A percentile compares a stretch with the other conserved stretches of the same genome.
phyloP scores from a whole-genome alignment of 1,140 invertebrate genomes.

The Caenorhabditis tropicalis region DNA sequence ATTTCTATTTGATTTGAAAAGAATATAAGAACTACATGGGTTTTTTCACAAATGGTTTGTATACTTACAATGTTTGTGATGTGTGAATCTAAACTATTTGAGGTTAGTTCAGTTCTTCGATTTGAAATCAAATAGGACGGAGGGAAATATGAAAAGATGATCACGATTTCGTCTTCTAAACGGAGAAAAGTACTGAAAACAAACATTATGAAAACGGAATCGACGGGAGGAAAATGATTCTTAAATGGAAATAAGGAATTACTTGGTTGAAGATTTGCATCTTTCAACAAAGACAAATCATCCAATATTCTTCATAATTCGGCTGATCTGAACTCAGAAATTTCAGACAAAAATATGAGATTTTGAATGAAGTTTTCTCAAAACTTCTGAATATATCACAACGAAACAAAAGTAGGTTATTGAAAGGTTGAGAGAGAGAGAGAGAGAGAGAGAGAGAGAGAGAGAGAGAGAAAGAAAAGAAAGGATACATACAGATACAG shows the following conservation, averaged over 20 bases:
- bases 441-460: not conserved
- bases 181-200: too few species aligned
- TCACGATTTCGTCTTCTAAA: too few species aligned
- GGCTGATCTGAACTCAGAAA: too few species aligned
- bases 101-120: not conserved
- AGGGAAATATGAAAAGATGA: not conserved
- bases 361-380: too few species aligned
- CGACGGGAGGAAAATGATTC: too few species aligned
- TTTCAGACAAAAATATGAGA: too few species aligned
- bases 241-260: too few species aligned
- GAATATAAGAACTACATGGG: not conserved
- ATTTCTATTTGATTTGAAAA: not conserved
- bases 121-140: not conserved
- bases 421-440: not conserved
- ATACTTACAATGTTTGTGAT: constrained; percentile 35
- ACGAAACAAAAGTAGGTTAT: constrained; percentile 10
- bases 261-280: too few species aligned
- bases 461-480: not conserved
- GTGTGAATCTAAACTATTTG: constrained; percentile 22
- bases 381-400: not conserved
- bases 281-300: too few species aligned
- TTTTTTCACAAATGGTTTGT: constrained; percentile 12
- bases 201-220: too few species aligned
- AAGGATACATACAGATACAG: constrained; percentile 2
- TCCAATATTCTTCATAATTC: too few species aligned